phyloP scores from a whole-genome alignment of 2,113 vertebrate genomes.

The Gnathonemus longibarbis region DNA sequence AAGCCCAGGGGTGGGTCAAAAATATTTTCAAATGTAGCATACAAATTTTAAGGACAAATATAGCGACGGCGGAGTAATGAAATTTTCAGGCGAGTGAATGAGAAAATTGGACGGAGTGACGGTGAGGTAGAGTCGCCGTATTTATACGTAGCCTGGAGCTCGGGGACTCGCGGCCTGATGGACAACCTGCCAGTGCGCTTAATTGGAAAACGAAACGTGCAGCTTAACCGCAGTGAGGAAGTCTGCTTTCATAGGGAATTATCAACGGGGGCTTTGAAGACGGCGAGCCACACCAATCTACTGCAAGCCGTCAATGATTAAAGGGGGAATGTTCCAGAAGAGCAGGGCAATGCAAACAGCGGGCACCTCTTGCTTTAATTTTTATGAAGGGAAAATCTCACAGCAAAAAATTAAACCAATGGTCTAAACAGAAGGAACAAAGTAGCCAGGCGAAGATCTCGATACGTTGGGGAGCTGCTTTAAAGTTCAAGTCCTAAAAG shows the following conservation, averaged over 20 bases:
- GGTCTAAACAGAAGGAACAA: not conserved
- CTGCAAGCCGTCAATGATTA: not conserved
- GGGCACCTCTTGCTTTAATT: not conserved
- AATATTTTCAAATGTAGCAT: not conserved
- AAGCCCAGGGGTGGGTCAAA: not conserved
- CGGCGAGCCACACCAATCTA: constrained; percentile 1
- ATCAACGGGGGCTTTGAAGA: constrained; percentile 47
- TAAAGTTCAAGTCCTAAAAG: not conserved
- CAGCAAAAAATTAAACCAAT: not conserved
- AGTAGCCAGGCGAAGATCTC: not conserved
- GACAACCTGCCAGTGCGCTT: constrained; percentile 37
- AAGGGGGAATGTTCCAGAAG: not conserved
- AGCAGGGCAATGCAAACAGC: not conserved
- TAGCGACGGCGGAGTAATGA: not conserved
- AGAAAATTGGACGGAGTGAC: not conserved
- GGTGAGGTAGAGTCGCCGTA: constrained; percentile 28
- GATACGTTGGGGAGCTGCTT: not conserved
- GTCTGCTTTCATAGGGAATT: constrained; percentile 43
- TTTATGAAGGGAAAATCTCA: not conserved
- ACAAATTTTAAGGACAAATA: constrained; percentile 8
- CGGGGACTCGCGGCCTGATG: constrained; percentile 28
- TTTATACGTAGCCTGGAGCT: constrained; percentile 29
- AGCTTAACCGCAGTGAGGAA: constrained; percentile 42
- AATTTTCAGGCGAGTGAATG: not conserved
- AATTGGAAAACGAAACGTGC: constrained; percentile 45